Percentiles rank a stretch among this genome's conserved stretches.
Evolutionary conservation across 1,140 invertebrate species (phyloP).

Genomic region (Eriocheir sinensis): DNA sequence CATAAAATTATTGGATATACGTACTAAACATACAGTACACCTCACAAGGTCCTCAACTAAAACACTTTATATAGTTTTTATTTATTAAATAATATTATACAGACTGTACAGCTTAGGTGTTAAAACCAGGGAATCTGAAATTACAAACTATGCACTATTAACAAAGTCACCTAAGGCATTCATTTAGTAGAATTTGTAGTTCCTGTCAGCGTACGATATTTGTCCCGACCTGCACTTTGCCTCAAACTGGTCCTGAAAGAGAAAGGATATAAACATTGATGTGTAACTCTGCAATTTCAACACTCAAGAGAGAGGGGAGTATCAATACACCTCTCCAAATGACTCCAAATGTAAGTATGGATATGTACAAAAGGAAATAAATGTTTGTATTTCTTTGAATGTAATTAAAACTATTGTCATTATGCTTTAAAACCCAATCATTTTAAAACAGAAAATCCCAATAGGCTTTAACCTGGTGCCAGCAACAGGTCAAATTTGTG

Average conservation of each 20-base stretch:
- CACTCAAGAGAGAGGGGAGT: no score
- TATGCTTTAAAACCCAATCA: no score
- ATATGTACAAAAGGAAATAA: no score
- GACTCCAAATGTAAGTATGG: no score
- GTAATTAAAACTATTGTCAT: no score
- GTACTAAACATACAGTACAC: not conserved
- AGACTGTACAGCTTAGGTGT: constrained; percentile 40
- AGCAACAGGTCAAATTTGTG: no score
- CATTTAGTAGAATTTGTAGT: constrained; percentile 41
- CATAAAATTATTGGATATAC: not conserved
- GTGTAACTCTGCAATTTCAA: no score
- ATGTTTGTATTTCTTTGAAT: no score
- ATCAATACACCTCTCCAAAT: no score
- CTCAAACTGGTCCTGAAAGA: constrained; percentile 39
- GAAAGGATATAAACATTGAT: no score
- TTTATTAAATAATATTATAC: constrained; percentile 19
- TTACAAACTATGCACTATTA: not conserved
- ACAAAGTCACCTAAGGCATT: not conserved
- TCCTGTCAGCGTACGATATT: constrained; percentile 17
- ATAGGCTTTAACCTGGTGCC: no score
- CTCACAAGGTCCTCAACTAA: not conserved
- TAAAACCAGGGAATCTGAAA: not conserved
- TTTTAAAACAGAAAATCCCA: no score
- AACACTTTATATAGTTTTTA: constrained; percentile 5
- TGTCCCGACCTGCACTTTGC: constrained; percentile 30